A percentile compares a stretch with the other conserved stretches of the same genome.
Evolutionary conservation across 2,888 invertebrate species (phyloP).

Genomic region (Tribolium freemani): DNA sequence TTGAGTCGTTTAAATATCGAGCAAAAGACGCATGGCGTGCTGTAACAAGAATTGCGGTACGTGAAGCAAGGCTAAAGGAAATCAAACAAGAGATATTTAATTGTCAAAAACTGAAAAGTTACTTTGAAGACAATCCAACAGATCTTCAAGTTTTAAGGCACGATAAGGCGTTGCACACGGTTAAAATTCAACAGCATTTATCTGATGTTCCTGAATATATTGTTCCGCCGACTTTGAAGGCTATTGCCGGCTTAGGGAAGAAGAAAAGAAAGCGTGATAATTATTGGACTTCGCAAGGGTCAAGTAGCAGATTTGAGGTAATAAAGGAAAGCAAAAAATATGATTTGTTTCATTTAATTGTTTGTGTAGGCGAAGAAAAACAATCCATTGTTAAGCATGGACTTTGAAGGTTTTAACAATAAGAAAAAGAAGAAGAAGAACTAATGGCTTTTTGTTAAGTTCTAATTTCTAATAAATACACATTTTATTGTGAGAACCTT

Average conservation of each 20-base stretch:
- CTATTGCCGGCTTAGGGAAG: slow-evolving; percentile 71
- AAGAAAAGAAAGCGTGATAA: slow-evolving; percentile 58
- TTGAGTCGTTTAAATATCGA: slow-evolving; percentile 96
- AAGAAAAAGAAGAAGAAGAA: slow-evolving; percentile 53
- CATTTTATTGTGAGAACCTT: too few relatives aligned
- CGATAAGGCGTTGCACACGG: slow-evolving; percentile 88
- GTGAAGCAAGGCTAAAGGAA: slow-evolving; percentile 95
- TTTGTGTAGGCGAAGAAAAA: slow-evolving; percentile 72
- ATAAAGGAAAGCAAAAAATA: not conserved
- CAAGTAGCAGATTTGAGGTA: slow-evolving; percentile 55
- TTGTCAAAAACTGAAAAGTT: slow-evolving; percentile 91
- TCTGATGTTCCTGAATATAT: slow-evolving; percentile 95
- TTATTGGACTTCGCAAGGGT: slow-evolving; percentile 53
- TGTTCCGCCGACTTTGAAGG: slow-evolving; percentile 83
- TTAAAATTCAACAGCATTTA: slow-evolving; percentile 86
- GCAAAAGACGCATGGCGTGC: slow-evolving; percentile 96
- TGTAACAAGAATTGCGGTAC: slow-evolving; percentile 92
- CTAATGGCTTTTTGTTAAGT: slow-evolving; percentile 5
- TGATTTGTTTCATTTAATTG: not conserved
- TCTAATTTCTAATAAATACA: not conserved
- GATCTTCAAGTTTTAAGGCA: slow-evolving; percentile 89
- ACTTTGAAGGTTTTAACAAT: slow-evolving; percentile 73
- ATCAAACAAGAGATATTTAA: slow-evolving; percentile 94
- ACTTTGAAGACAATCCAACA: slow-evolving; percentile 92
- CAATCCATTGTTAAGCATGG: slow-evolving; percentile 78